These are phyloP conservation scores for Seira musarum DNA, from an alignment of 2,888 invertebrate genomes.

Conservation along the genomic window DNA sequence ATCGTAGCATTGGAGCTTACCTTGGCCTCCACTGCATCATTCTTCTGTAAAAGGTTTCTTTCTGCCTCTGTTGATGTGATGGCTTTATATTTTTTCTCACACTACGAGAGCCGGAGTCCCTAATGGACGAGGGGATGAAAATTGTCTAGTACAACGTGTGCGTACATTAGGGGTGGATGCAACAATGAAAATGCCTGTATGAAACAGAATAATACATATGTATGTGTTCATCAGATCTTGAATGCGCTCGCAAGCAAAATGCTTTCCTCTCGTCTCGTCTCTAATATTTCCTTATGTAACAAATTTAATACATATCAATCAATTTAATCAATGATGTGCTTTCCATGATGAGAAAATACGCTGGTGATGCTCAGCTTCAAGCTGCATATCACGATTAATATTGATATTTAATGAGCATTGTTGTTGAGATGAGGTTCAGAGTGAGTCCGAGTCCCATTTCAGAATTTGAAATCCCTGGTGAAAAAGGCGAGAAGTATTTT, in stretches of 20 bases:
- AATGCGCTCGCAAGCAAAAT: no score
- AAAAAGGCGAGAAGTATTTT: not conserved
- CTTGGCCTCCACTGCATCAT: constrained; percentile 52
- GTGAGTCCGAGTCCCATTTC: not conserved
- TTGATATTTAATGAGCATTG: not conserved
- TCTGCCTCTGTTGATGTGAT: constrained; percentile 8
- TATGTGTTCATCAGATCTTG: not conserved
- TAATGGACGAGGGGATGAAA: not conserved
- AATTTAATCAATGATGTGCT: not conserved
- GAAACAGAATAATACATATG: no score
- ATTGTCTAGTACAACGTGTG: not conserved
- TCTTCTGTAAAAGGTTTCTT: constrained; percentile 51
- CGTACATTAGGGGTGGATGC: not conserved
- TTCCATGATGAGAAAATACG: not conserved
- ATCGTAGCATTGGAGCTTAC: constrained; percentile 52
- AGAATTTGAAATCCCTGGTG: not conserved
- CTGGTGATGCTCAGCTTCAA: not conserved
- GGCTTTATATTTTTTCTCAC: constrained; percentile 23
- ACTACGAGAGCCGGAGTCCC: not conserved
- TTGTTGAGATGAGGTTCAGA: not conserved
- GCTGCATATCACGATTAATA: not conserved
- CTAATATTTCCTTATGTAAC: not conserved
- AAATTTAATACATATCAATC: not conserved
- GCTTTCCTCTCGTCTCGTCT: not conserved
- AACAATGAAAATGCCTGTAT: constrained; percentile 3